Evolutionary conservation across 2,113 vertebrate genomes (phyloP).

Genomic region (Ctenodactylus gundi): DNA sequence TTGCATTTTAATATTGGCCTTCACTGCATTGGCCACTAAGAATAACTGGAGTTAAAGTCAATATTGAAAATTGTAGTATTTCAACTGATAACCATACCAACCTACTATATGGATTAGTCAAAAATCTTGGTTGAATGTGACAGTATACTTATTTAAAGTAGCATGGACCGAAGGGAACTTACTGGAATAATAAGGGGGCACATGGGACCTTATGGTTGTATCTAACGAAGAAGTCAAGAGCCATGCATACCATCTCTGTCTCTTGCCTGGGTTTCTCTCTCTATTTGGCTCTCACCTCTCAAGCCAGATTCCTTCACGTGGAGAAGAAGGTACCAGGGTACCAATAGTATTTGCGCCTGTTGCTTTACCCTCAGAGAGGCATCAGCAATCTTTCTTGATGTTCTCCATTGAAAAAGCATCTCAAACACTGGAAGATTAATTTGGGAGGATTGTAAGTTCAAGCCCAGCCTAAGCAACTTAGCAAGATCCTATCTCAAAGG

Average conservation of each 20-base stretch:
- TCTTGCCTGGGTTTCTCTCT: neutral
- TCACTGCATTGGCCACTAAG: neutral
- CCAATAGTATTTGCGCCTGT: neutral
- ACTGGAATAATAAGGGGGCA: neutral
- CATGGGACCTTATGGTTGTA: neutral
- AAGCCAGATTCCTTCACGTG: neutral
- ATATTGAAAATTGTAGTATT: neutral
- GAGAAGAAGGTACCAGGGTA: neutral
- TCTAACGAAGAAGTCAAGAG: neutral
- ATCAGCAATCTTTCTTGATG: neutral
- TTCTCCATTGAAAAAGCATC: neutral
- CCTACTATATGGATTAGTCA: neutral
- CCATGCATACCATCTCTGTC: neutral
- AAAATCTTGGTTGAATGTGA: neutral
- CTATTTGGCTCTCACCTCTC: neutral
- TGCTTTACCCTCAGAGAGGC: neutral
- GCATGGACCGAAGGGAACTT: neutral
- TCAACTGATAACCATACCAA: neutral
- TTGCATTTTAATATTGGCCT: neutral
- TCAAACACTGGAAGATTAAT: neutral
- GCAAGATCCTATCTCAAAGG: no score
- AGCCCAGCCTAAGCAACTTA: no score
- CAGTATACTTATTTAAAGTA: neutral
- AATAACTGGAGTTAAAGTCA: neutral
- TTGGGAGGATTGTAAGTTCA: no score